Evolutionary conservation across 2,113 vertebrate genomes (phyloP).

Genomic region (Bufo bufo): DNA sequence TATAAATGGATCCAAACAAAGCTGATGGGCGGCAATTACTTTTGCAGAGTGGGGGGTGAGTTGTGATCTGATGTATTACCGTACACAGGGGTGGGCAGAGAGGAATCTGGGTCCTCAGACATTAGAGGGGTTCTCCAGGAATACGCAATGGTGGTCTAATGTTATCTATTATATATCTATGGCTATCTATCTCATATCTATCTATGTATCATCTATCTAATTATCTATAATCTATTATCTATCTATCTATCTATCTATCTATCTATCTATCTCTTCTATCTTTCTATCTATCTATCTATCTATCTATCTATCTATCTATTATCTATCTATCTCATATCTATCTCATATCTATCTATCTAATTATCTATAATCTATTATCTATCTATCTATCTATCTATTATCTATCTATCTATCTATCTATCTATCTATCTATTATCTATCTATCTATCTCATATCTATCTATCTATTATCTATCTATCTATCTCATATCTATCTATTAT

Average conservation of each 20-base stretch:
- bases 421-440: background rate
- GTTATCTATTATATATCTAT: background rate
- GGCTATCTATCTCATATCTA: background rate
- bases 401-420: background rate
- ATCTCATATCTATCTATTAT: background rate
- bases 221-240: background rate
- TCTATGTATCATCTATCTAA: background rate
- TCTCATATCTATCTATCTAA: background rate
- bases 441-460: too few relatives aligned
- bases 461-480: constrained; percentile 1
- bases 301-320: background rate
- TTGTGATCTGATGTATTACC: background rate
- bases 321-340: background rate
- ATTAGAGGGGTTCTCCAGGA: background rate
- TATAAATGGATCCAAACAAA: background rate
- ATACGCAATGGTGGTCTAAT: background rate
- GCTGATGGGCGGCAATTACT: background rate
- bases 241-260: background rate
- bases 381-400: background rate
- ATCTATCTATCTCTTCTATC: constrained; percentile 10
- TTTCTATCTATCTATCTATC: background rate
- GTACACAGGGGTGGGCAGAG: too few relatives aligned
- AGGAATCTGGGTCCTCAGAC: too few relatives aligned
- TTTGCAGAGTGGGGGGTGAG: background rate
- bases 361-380: background rate